Base-by-base conservation (phyloP, 2,797 vertebrate species). In the Anomalospiza imberbis region DNA sequence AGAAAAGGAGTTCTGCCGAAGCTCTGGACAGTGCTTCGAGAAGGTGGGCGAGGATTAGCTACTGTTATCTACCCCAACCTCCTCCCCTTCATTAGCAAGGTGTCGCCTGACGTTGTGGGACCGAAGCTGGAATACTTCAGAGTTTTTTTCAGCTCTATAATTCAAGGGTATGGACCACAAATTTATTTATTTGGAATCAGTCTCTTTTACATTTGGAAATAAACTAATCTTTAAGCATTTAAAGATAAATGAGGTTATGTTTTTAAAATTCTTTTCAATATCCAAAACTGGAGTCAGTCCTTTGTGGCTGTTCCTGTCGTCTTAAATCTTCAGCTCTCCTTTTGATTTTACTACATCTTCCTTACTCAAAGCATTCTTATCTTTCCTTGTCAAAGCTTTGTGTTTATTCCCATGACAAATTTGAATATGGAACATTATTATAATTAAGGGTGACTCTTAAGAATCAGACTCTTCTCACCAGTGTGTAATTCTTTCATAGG, bases 1-100 rank as follows among this genome's bases (percentile, higher is more conserved):
- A 99, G 92, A 91, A 99, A 99, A 88, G 99, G 98, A 29, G 98
- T 99, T 90, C 97, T 99, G 61, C 99, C 99, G 13, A 99, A 99
- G 95, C 98, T 99, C 5, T 99, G 98, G 98, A 63, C 94, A 67
- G 92, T 99, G 9, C 97, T 99, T 63, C 98, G 97, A 91, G 99
- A 99, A 55, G 99, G 99, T 8, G 99, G 99, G 45, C 98, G 98
- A 88, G 99, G 99, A 61, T 95, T 99, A 91, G 99, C 99, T 47
- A 98, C 99, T 17, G 72, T 98, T 12, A 98, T 99, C 48, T 98
- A 99, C 91, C 99, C 99, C 32, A 99, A 99, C 95, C 97, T 99
- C n/a, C 98, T 99, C 96, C 99, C 99, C 0, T 98, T 99, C 75
- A 97, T 99, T 94, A 99, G 99, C 97, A 99, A 98, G 91, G 96